Conservation (phyloP, 2,888 invertebrate genomes). For the Cerceris ruficornis region DNA sequence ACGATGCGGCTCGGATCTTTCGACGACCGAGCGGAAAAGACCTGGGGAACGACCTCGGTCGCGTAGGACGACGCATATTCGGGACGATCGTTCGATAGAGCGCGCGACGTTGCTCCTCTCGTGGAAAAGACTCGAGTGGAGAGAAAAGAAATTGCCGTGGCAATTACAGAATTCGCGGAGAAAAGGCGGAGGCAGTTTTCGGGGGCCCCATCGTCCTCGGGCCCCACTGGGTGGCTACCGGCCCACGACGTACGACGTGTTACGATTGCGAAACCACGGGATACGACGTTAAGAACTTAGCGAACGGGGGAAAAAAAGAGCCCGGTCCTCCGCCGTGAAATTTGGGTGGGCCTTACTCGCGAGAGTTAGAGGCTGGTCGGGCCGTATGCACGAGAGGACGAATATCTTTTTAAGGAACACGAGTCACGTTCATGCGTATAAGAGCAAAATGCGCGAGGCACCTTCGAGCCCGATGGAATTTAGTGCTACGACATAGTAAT, state of each 20-base stretch:
- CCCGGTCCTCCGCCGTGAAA: not conserved
- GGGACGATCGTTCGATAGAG: no score
- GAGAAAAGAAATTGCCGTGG: not conserved
- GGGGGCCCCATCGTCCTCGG: not conserved
- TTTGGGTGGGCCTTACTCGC: conserved; percentile 31
- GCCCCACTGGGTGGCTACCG: conserved; percentile 14
- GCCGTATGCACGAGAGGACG: conserved; percentile 2
- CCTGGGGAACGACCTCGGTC: no score
- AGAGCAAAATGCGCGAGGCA: conserved; percentile 16
- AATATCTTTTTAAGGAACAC: conserved; percentile 25
- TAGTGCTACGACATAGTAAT: conserved; percentile 30
- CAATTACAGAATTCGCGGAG: conserved; percentile 1
- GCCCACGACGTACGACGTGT: not conserved
- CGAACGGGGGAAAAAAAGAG: conserved; percentile 1
- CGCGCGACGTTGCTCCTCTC: no score
- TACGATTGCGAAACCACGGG: conserved; percentile 9
- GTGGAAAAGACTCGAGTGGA: not conserved
- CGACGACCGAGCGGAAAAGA: no score
- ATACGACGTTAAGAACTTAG: conserved; percentile 12
- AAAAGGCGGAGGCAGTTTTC: not conserved
- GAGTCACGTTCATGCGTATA: conserved; percentile 32
- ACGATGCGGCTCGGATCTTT: not conserved
- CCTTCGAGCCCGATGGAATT: conserved; percentile 26
- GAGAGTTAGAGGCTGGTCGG: not conserved
- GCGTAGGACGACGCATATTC: no score